Evolutionary conservation across 2,888 invertebrate genomes (phyloP).

Genomic region (Lobophora halterata): DNA sequence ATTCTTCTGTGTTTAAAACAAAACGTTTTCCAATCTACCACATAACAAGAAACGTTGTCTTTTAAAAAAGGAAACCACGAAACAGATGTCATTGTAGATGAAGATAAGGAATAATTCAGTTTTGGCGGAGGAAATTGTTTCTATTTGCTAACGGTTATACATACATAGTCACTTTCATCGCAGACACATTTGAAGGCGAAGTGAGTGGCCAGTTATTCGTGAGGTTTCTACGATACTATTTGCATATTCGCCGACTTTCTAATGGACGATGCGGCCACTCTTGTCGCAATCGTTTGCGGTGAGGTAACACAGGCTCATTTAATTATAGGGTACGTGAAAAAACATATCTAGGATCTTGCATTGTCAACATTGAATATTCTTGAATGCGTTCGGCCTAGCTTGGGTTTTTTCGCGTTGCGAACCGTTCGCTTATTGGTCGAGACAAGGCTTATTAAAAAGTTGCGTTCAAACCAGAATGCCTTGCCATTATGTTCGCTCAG

Average conservation of each 20-base stretch:
- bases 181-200: conserved; percentile 76
- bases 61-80: conserved; percentile 34
- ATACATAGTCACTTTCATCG: conserved; percentile 80
- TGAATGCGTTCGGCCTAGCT: conserved; percentile 47
- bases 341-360: conserved; percentile 58
- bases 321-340: conserved; percentile 67
- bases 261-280: conserved; percentile 77
- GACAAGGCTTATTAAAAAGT: conserved; percentile 52
- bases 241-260: conserved; percentile 81
- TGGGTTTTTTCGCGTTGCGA: conserved; percentile 51
- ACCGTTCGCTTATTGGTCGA: conserved; percentile 48
- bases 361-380: conserved; percentile 58
- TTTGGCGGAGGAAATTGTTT: conserved; percentile 63
- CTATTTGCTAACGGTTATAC: conserved; percentile 75
- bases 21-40: conserved; percentile 49
- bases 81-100: conserved; percentile 28
- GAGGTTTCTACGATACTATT: conserved; percentile 81
- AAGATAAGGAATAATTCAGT: conserved; percentile 45
- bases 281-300: conserved; percentile 77
- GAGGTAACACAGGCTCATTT: conserved; percentile 78
- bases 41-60: conserved; percentile 39
- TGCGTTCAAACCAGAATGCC: conserved; percentile 58
- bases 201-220: conserved; percentile 80
- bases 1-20: conserved; percentile 48
- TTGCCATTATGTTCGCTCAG: conserved; percentile 52